A percentile compares a stretch with the other conserved stretches of the same genome.
Conservation (phyloP, 2,797 vertebrate species). For the Squalus acanthias region DNA sequence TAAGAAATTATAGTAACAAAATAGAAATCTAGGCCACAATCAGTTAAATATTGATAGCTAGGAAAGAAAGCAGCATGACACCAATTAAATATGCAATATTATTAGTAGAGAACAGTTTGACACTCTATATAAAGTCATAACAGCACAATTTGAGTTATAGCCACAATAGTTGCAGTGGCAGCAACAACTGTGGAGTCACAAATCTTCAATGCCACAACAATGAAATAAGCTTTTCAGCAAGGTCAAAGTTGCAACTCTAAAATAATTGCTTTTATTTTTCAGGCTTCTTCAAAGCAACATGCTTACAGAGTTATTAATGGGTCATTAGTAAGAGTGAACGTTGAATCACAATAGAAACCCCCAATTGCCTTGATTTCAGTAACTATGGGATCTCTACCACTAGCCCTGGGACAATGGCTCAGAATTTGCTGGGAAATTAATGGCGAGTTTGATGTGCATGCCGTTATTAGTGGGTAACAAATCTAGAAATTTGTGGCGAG, state of each 20-base stretch:
- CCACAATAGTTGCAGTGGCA: neutral
- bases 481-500: too few relatives aligned
- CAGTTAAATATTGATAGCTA: neutral
- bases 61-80: neutral
- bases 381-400: neutral
- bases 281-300: neutral
- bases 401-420: neutral
- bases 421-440: neutral
- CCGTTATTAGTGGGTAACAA: too few relatives aligned
- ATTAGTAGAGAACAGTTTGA: neutral
- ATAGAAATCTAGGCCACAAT: neutral
- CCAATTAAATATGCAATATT: neutral
- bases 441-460: neutral
- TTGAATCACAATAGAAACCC: neutral
- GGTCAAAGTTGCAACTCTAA: neutral
- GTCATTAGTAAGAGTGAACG: neutral
- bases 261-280: neutral
- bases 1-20: neutral
- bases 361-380: neutral
- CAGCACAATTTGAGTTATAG: neutral
- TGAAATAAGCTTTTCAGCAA: neutral
- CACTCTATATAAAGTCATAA: neutral
- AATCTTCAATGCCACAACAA: neutral
- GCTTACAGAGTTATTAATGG: neutral
- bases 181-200: neutral